A percentile compares a stretch with the other conserved stretches of the same genome.
Conservation (phyloP, 2,797 vertebrate genomes). For the Sitta carolinensis region DNA sequence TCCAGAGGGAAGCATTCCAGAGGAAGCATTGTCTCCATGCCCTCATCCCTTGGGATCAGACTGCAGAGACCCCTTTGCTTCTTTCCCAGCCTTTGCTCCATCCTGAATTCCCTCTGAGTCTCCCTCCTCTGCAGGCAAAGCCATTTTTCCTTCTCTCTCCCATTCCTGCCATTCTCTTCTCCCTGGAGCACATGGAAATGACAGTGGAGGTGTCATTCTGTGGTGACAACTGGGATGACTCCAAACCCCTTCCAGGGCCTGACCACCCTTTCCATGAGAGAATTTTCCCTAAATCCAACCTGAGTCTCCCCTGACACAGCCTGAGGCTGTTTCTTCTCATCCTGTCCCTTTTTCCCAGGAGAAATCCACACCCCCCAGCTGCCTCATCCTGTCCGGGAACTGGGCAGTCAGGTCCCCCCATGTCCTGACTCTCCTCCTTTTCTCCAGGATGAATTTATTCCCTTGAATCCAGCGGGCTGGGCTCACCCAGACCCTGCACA, state of each 20-base stretch:
- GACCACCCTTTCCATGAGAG: background rate
- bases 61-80: background rate
- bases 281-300: background rate
- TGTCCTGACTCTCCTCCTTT: background rate
- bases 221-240: background rate
- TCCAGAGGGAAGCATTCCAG: background rate
- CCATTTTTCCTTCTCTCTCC: fast-evolving
- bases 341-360: background rate
- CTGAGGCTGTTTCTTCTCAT: background rate
- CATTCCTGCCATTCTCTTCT: background rate
- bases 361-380: fast-evolving
- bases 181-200: background rate
- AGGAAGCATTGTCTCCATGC: background rate
- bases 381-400: background rate
- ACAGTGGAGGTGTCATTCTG: fast-evolving
- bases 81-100: background rate
- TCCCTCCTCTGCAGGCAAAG: background rate
- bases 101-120: background rate
- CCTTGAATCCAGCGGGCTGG: background rate
- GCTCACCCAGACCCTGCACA: fast-evolving
- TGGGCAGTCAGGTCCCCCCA: background rate
- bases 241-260: background rate
- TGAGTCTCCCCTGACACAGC: background rate
- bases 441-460: background rate
- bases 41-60: background rate